These are phyloP conservation scores for Petrolisthes manimaculis DNA, from an alignment of 2,888 invertebrate genomes.

Conservation along the genomic window DNA sequence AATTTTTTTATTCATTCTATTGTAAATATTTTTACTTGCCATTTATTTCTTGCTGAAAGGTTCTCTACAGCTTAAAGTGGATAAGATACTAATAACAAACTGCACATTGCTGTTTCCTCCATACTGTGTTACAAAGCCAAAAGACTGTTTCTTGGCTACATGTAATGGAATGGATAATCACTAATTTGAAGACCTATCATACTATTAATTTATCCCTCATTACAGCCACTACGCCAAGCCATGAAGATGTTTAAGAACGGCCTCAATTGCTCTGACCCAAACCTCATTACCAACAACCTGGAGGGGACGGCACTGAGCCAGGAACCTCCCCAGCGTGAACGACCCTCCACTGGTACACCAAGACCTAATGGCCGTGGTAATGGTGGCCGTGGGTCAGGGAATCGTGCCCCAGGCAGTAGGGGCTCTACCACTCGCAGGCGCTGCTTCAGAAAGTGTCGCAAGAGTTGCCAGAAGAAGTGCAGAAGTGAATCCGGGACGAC, in stretches of 20 bases:
- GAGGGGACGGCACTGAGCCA: conserved; percentile 41
- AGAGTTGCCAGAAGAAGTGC: conserved; percentile 13
- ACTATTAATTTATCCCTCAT: too few species aligned
- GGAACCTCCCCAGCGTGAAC: conserved; percentile 12
- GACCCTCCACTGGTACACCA: background rate
- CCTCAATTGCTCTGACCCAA: conserved; percentile 62
- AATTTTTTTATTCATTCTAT: too few species aligned
- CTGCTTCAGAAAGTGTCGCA: conserved; percentile 23
- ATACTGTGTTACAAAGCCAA: too few species aligned
- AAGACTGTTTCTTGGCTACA: too few species aligned
- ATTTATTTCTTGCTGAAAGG: too few species aligned
- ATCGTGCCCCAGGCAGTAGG: background rate
- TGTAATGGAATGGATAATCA: too few species aligned
- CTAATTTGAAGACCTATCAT: too few species aligned
- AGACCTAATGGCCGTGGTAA: background rate
- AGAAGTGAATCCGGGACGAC: background rate
- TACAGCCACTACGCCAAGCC: conserved; percentile 59
- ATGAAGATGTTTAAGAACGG: conserved; percentile 46
- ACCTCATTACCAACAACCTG: conserved; percentile 51
- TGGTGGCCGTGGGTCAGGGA: background rate
- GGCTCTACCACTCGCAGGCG: background rate
- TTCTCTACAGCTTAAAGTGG: too few species aligned
- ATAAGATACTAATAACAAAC: too few species aligned
- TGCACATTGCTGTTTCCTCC: background rate
- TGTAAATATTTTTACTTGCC: too few species aligned